Evolutionary conservation across 92 coral and sea anemone species (phyloP), one percentile per base, ranked within the genome.

Genomic region (Palythoa caribaeorum): DNA sequence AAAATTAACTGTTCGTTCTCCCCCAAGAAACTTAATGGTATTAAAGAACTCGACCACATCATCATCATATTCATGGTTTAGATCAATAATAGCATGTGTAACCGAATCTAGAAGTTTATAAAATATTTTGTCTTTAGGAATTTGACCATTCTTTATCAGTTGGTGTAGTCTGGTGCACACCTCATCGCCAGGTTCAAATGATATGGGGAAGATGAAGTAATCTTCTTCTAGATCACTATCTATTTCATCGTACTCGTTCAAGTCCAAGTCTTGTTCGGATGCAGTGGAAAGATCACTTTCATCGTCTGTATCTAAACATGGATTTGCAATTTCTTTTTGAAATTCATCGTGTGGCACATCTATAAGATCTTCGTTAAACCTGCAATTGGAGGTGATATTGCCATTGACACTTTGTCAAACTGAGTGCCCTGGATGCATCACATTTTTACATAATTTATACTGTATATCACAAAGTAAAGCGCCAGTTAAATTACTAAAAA

Each of bases 21-120:
- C 91, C 40, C 88, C 87, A 9, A 89, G 71, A 62, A 59, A 89
- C 3, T 86, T 83, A 65, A 89, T 89, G 20, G 91, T 73, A 52
- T 76, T 89, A 38, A 83, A 89, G 51, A 89, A 83, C 83, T 89
- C 78, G 69, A 89, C 86, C n/a, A 84, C 89, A 12, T 90, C 92
- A 12, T 17, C 73, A 84, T 85, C 90, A 35, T 78, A 90, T 68
- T 86, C 57, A 36, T 86, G 90, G 17, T 77, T 59, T 38, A 87
- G 87, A 86, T 85, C 68, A 39, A 37, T 36, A 54, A 16, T 60
- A 2, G 76, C 83, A 38, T 83, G 54, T 37, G 72, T 74, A 21
- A 89, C 69, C 39, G 78, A 21, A 39, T 40, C 19, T 40, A 62
- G 53, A 21, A 37, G 39, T 11, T 44, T 81, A 39, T 81, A 65